phyloP scores from a whole-genome alignment of 2,888 invertebrate species.

The Plebejus argus region DNA sequence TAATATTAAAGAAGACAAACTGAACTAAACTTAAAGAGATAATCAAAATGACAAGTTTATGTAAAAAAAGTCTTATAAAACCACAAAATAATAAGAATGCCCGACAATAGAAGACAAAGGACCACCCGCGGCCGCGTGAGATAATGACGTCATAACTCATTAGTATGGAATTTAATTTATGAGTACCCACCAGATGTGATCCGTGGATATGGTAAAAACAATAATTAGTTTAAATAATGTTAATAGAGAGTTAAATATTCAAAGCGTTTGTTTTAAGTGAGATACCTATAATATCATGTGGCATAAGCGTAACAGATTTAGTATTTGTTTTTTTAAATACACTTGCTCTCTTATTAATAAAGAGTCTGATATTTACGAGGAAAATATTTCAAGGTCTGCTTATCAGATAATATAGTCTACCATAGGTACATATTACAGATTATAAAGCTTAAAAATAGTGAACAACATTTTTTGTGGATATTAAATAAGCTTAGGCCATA shows the following conservation, averaged over 20 bases:
- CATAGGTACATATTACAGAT: too few relatives aligned
- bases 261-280: background rate
- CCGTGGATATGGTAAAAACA: conserved; percentile 17
- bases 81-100: conserved; percentile 34
- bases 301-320: background rate
- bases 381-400: background rate
- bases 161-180: conserved; percentile 67
- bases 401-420: background rate
- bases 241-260: background rate
- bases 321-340: too few relatives aligned
- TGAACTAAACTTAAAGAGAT: too few relatives aligned
- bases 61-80: background rate
- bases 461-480: too few relatives aligned
- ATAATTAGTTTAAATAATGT: background rate
- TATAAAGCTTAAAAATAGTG: background rate
- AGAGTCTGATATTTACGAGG: too few relatives aligned
- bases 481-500: too few relatives aligned
- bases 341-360: too few relatives aligned
- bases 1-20: too few relatives aligned
- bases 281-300: background rate
- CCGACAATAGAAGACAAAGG: conserved; percentile 43
- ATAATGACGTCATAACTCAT: conserved; percentile 68
- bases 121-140: conserved; percentile 62
- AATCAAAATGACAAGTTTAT: too few relatives aligned
- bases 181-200: conserved; percentile 33